Evolutionary conservation across 92 coral and sea anemone genomes (phyloP), one percentile per base, ranked within the genome.

Genomic region (Umimayanthus kanabou): DNA sequence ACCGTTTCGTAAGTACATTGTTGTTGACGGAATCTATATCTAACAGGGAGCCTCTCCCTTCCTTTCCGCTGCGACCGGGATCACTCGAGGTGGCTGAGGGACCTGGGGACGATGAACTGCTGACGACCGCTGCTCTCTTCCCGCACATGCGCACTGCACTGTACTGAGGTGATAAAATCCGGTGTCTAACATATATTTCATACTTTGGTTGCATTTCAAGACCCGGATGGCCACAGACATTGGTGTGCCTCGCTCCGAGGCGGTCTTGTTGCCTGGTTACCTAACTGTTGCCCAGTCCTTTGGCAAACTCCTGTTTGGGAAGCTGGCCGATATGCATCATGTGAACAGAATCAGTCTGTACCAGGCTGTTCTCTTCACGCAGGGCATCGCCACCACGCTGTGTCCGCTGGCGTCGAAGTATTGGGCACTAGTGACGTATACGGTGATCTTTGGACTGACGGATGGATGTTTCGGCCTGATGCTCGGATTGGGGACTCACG

Each of bases 191-290:
- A 61, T 42, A 22, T 23, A 39, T 70, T 83, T 70, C 76, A 70
- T 70, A 83, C 64, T 83, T 69, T 82, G 76, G 65, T 83, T 83
- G 45, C 77, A 83, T 83, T 83, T 83, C 78, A 83, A 83, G 87
- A 83, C 77, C 18, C 87, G 78, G 42, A 83, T 83, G 87, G 87
- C 87, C 26, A 47, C 77, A 43, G 87, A 83, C 66, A 70, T 83
- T 43, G 87, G 87, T 43, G 77, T 83, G 61, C 87, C 87, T 83
- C 77, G 65, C 22, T 83, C 76, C 73, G 87, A 83, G 77, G 87
- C 87, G 15, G 28, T 29, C 23, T 18, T 83, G 30, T 83, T 83
- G 69, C 87, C 87, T 83, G 87, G 87, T 70, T 83, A 83, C 78
- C 78, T 83, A 42, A n/a, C 66, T 70, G 77, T 83, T 25, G 87